phyloP scores from a whole-genome alignment of 2,888 invertebrate species.

The Epistrophe grossulariae region DNA sequence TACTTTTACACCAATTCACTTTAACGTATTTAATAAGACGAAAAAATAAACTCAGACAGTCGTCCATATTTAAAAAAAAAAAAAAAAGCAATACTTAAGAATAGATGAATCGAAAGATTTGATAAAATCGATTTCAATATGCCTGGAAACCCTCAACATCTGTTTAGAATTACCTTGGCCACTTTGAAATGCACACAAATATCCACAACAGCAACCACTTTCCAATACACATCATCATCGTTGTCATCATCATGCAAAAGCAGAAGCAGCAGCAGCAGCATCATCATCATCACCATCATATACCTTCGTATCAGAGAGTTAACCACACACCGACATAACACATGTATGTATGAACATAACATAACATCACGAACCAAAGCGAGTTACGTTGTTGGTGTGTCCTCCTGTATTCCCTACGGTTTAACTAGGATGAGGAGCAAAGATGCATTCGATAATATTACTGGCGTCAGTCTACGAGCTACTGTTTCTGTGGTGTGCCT shows the following conservation, averaged over 20 bases:
- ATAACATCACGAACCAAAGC: constrained; percentile 7
- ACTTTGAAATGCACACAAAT: constrained; percentile 55
- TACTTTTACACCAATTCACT: not conserved
- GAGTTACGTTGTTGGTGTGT: constrained; percentile 8
- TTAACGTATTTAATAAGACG: not conserved
- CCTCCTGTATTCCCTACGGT: constrained; percentile 16
- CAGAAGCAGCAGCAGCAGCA: constrained; percentile 10
- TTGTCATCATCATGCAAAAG: constrained; percentile 32
- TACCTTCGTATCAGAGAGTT: constrained; percentile 9
- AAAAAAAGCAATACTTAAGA: not conserved
- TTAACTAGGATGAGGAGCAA: constrained; percentile 22
- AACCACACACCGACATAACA: constrained; percentile 11
- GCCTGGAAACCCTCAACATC: constrained; percentile 35
- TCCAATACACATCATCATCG: constrained; percentile 41
- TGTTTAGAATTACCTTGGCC: constrained; percentile 40
- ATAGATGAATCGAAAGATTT: constrained; percentile 18
- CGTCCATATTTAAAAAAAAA: not conserved
- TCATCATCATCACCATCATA: constrained; percentile 38
- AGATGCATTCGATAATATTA: constrained; percentile 40
- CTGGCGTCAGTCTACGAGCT: constrained; percentile 55
- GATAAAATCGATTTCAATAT: constrained; percentile 23
- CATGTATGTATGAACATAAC: not conserved
- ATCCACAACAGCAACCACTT: constrained; percentile 51
- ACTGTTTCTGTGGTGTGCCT: constrained; percentile 49
- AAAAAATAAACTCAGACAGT: not conserved